Conservation (phyloP, 2,797 vertebrate species). For the Sebastes paucispinis region DNA sequence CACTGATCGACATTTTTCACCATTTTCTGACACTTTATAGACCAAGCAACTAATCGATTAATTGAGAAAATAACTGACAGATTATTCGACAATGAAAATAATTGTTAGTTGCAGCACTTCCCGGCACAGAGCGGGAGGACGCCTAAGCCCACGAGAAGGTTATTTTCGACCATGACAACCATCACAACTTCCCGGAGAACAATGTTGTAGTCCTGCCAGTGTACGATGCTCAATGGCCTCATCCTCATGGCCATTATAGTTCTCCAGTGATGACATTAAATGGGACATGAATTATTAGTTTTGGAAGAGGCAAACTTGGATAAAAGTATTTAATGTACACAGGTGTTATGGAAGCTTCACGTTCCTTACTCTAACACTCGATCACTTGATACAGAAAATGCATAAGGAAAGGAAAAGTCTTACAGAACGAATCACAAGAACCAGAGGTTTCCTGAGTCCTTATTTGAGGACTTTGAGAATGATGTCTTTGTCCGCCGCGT, state of each 20-base stretch:
- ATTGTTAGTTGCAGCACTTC: too few species aligned
- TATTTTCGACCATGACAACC: background rate
- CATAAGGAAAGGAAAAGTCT: background rate
- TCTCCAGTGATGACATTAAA: background rate
- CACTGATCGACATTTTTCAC: too few species aligned
- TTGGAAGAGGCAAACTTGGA: background rate
- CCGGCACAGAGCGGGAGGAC: background rate
- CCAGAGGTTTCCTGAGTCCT: slow-evolving; percentile 6
- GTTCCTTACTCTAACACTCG: background rate
- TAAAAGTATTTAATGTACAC: background rate
- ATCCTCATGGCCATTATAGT: background rate
- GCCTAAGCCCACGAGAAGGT: background rate
- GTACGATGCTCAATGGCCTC: background rate
- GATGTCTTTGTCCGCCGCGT: slow-evolving; percentile 61
- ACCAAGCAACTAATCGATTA: fast-evolving
- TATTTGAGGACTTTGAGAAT: slow-evolving; percentile 40
- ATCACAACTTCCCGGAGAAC: background rate
- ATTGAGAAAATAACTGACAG: too few species aligned
- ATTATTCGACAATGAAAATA: too few species aligned
- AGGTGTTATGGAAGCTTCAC: background rate
- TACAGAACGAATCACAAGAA: background rate
- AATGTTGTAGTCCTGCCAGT: background rate
- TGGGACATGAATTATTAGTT: background rate
- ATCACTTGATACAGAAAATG: slow-evolving; percentile 2
- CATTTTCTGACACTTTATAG: too few species aligned